These are phyloP conservation scores for Acleris laterana DNA, from an alignment of 2,888 invertebrate species.

Conservation along the genomic window DNA sequence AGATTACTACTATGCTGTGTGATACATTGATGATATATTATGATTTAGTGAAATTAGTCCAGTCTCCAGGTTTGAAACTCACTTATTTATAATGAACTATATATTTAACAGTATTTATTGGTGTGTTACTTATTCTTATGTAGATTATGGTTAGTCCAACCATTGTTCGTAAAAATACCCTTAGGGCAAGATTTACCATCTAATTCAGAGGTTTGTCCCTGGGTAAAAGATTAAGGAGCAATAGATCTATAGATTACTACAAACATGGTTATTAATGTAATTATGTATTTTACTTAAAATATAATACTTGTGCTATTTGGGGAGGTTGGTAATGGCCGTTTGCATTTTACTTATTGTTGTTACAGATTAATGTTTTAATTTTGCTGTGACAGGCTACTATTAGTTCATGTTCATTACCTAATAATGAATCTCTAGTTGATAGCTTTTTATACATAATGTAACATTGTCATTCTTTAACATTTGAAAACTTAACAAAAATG, in stretches of 20 bases:
- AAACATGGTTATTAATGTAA: no score
- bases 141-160: no score
- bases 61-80: neutral
- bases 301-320: neutral
- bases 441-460: neutral
- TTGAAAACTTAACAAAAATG: neutral
- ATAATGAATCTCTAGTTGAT: constrained; percentile 11
- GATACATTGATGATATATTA: neutral
- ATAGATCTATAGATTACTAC: no score
- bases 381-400: constrained; percentile 37
- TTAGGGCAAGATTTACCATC: no score
- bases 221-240: no score
- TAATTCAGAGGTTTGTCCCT: no score
- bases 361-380: constrained; percentile 19
- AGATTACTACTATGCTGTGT: neutral
- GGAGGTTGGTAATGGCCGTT: no score
- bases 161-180: no score
- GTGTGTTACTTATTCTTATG: constrained; percentile 43
- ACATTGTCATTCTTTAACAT: neutral
- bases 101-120: constrained; percentile 44
- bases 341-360: neutral
- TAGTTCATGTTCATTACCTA: constrained; percentile 32
- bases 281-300: neutral
- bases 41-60: neutral
- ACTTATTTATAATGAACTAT: constrained; percentile 36